Evolutionary conservation across 2,888 invertebrate species (phyloP).

Genomic region (Ferdinandea cuprea): DNA sequence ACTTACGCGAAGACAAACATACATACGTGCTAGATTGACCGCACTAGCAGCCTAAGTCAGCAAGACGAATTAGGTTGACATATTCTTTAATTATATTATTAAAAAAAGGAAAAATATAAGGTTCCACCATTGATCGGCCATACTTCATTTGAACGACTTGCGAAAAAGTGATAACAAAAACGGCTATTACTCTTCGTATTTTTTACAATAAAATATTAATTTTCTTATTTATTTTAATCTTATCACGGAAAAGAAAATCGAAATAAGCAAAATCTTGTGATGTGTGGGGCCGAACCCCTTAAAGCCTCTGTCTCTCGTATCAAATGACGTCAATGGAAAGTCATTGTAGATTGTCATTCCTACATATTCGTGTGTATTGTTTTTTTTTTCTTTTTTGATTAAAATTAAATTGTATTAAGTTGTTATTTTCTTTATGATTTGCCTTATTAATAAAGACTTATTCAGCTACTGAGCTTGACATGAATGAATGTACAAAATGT

Average conservation of each 20-base stretch:
- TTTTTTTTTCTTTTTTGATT: neutral
- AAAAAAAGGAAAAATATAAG: no score
- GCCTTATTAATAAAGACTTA: neutral
- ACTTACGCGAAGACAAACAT: no score
- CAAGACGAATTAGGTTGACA: no score
- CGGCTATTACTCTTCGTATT: no score
- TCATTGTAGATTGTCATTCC: no score
- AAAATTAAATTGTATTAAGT: neutral
- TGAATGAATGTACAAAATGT: neutral
- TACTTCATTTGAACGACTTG: no score
- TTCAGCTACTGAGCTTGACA: slow-evolving; percentile 25
- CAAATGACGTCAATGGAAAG: slow-evolving; percentile 63
- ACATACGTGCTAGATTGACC: no score
- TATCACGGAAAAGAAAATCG: slow-evolving; percentile 32
- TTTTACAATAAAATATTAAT: neutral
- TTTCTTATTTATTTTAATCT: slow-evolving; percentile 19
- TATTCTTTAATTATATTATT: no score
- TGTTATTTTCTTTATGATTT: neutral
- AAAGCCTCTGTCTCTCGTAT: slow-evolving; percentile 31
- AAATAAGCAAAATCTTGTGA: slow-evolving; percentile 1
- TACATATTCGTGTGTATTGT: neutral
- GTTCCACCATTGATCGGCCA: no score
- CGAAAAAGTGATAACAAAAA: no score
- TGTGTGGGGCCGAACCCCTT: slow-evolving; percentile 5
- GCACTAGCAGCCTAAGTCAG: no score